Base-by-base conservation (phyloP, 2,797 vertebrate genomes). In the Myotis myotis region DNA sequence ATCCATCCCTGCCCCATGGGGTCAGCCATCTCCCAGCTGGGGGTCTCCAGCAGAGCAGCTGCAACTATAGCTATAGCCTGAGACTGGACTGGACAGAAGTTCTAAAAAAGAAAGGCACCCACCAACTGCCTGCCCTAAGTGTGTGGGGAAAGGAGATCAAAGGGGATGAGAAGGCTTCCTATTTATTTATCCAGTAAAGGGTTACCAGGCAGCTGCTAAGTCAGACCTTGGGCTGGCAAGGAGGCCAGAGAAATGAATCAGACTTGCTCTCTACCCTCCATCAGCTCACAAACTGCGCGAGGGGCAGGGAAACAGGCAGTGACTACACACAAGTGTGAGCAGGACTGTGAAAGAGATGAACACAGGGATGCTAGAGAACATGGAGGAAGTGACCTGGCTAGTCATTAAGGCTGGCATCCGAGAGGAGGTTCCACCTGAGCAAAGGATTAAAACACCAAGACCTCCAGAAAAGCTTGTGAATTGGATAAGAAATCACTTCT, bases 231-330 rank as follows among this genome's bases (percentile, higher is more conserved):
- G 28, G 23, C n/a, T 83, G 64, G 33, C 75, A 89, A 44, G 49
- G 36, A 97, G 57, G 51, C 87, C 64, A 83, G 51, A 92, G 49
- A 83, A 95, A 95, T 74, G 8, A 93, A 95, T 93, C 64, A 91
- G 33, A 75, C 16, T 86, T 75, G 70, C 70, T 66, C 78, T 86
- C 80, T 82, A 89, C 6, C 68, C 38, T n/a, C 20, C 15, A 38
- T 44, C 89, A 94, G 41, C 16, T 84, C 72, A 92, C 72, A 51
- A 72, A 92, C 30, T 82, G 22, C 41, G 51, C 49, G 11, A 60
- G 47, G 22, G 47, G 2, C 2, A 57, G 28, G 28, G 74, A 87
- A 92, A 89, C 3, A 76, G 36, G 22, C 66, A 93, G 89, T 57
- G 25, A 91, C 22, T 19, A 95, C 23, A 76, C 30, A 53, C 3